Conservation (phyloP, 2,888 invertebrate genomes). For the Bellardia bayeri region DNA sequence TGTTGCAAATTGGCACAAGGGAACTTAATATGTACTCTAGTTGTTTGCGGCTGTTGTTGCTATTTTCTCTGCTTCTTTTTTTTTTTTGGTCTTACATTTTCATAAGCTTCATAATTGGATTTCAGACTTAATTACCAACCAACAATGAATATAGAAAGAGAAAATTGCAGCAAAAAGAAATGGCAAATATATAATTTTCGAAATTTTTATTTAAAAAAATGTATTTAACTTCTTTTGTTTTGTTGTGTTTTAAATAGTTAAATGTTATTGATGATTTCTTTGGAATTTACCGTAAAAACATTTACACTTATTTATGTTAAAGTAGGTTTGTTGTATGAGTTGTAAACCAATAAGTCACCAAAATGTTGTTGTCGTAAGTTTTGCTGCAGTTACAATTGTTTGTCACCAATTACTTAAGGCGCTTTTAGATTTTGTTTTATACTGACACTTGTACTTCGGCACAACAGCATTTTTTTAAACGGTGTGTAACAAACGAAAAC, state of each 20-base stretch:
- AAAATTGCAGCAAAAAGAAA: constrained; percentile 21
- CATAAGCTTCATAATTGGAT: constrained; percentile 82
- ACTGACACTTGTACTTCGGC: constrained; percentile 25
- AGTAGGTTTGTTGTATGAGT: constrained; percentile 2
- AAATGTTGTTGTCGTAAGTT: constrained; percentile 4
- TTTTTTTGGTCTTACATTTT: constrained; percentile 72
- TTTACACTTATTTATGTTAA: constrained; percentile 34
- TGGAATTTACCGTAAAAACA: constrained; percentile 6
- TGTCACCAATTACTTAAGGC: constrained; percentile 41
- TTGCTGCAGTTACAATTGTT: constrained; percentile 10
- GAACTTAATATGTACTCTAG: constrained; percentile 65
- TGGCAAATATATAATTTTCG: constrained; percentile 8
- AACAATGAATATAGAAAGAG: constrained; percentile 42
- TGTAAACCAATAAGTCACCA: neutral
- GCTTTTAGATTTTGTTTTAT: constrained; percentile 22
- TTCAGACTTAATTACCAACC: constrained; percentile 82
- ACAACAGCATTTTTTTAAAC: neutral
- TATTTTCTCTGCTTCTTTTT: constrained; percentile 14
- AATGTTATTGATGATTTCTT: constrained; percentile 41
- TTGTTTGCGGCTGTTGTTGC: constrained; percentile 23
- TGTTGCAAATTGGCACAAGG: constrained; percentile 69
- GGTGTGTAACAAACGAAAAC: neutral
- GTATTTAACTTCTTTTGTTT: constrained; percentile 2
- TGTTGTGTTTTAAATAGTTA: neutral
- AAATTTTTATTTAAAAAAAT: constrained; percentile 39